A percentile compares a stretch with the other conserved stretches of the same genome.
These are phyloP conservation scores for Pimpla rufipes DNA, from an alignment of 2,888 invertebrate genomes.

Conservation along the genomic window DNA sequence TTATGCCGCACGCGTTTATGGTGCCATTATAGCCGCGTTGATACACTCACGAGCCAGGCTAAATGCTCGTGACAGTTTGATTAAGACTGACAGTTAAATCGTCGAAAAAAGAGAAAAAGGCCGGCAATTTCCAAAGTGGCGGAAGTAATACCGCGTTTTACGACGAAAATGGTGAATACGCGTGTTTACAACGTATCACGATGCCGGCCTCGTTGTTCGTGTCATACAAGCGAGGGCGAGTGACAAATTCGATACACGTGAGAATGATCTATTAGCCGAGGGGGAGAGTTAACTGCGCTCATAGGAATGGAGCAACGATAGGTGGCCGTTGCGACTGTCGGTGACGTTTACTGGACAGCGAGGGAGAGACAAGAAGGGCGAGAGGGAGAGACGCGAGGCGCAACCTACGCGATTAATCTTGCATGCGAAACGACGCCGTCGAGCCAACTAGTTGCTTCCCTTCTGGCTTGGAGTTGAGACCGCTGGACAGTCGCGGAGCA, in stretches of 20 bases:
- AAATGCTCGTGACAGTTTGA: too few species aligned
- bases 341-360: neutral
- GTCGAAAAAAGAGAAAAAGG: neutral
- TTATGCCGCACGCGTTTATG: too few species aligned
- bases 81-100: too few species aligned
- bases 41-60: too few species aligned
- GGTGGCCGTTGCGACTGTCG: neutral
- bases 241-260: slow-evolving; percentile 4
- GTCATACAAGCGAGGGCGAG: neutral
- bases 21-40: too few species aligned
- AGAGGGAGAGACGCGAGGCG: neutral
- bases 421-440: slow-evolving; percentile 38
- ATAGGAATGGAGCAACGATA: slow-evolving; percentile 12
- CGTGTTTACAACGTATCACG: neutral
- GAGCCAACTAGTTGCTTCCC: slow-evolving; percentile 52
- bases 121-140: neutral
- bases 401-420: slow-evolving; percentile 45
- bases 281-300: neutral
- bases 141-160: neutral
- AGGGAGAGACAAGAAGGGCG: neutral
- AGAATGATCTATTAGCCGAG: slow-evolving; percentile 11
- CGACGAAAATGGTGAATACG: neutral
- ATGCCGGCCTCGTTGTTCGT: neutral
- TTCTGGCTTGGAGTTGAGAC: neutral
- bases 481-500: slow-evolving; percentile 9